Evolutionary conservation across 2,797 vertebrate species (phyloP).

Genomic region (Propithecus deckenii): DNA sequence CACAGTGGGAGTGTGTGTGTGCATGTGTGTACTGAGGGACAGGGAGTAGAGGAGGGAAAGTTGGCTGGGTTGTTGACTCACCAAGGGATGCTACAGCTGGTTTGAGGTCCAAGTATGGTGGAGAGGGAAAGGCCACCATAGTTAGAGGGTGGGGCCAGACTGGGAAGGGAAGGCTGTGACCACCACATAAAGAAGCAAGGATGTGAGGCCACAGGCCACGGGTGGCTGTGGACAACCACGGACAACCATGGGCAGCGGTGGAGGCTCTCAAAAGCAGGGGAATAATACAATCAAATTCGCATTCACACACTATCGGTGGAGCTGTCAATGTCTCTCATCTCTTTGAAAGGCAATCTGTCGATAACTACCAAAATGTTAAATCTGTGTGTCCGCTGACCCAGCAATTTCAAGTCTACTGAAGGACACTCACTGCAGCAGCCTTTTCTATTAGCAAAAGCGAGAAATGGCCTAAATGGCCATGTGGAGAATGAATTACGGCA

Average conservation of each 20-base stretch:
- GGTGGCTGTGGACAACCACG: not conserved
- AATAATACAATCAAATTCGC: not conserved
- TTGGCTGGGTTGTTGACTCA: not conserved
- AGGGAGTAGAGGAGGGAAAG: not conserved
- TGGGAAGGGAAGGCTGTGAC: not conserved
- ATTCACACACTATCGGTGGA: accelerated
- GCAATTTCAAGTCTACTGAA: not conserved
- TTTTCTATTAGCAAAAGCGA: not conserved
- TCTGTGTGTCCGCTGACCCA: not conserved
- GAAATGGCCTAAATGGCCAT: not conserved
- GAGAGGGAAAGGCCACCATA: not conserved
- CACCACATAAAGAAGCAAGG: not conserved
- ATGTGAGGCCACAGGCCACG: not conserved
- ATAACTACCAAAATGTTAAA: not conserved
- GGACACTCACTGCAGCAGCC: not conserved
- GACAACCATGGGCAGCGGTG: not conserved
- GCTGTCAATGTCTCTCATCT: not conserved
- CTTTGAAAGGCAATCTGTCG: not conserved
- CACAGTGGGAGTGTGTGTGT: not conserved
- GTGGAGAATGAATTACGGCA: not conserved
- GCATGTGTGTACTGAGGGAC: too few relatives aligned
- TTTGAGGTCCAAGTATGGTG: not conserved
- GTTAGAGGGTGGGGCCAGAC: not conserved
- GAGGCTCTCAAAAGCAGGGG: not conserved
- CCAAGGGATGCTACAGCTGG: not conserved